These are phyloP conservation scores for Heterohyrax brucei DNA, from an alignment of 2,797 vertebrate species.

Conservation along the genomic window DNA sequence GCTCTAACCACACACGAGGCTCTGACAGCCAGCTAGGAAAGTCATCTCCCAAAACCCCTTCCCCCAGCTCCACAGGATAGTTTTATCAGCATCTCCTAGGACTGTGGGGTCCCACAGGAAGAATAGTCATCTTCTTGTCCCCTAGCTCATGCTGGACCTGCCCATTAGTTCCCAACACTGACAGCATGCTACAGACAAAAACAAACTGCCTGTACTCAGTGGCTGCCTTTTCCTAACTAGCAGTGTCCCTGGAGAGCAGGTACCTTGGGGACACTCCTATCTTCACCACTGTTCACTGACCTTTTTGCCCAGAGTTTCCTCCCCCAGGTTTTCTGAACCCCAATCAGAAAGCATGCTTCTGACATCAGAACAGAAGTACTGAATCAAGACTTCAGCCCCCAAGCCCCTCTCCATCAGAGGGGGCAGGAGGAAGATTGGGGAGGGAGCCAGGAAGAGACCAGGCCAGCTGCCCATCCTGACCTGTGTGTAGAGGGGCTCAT, in stretches of 20 bases:
- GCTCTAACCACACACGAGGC: background rate
- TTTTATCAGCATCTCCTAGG: background rate
- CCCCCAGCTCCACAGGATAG: background rate
- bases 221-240: background rate
- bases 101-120: background rate
- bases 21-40: background rate
- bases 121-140: background rate
- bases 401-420: background rate
- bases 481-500: conserved; percentile 99
- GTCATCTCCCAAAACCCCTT: background rate
- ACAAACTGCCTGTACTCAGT: background rate
- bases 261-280: background rate
- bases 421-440: background rate
- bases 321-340: background rate
- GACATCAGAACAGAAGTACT: background rate
- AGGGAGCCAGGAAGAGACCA: background rate
- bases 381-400: background rate
- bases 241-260: background rate
- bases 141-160: background rate
- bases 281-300: background rate
- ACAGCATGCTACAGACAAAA: background rate
- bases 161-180: background rate
- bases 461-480: conserved; percentile 85
- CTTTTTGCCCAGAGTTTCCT: background rate
- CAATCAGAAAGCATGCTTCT: background rate